These are phyloP conservation scores for Caenorhabditis sp. DNA, from an alignment of 2,888 invertebrate species.

Conservation along the genomic window DNA sequence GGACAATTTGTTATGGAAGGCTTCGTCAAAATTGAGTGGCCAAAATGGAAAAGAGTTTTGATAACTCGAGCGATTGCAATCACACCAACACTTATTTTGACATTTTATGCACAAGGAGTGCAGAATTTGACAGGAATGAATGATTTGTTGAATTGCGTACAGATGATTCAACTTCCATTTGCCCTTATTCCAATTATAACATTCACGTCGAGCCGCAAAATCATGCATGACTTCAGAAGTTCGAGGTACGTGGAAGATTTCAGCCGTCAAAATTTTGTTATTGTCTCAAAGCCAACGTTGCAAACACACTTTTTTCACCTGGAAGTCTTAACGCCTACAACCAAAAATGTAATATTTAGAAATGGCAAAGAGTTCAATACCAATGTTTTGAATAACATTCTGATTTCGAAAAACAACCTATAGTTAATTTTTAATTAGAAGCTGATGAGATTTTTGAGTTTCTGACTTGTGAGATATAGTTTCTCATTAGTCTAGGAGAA, in stretches of 20 bases:
- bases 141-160: constrained; percentile 79
- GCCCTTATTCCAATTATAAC: constrained; percentile 86
- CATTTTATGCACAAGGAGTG: constrained; percentile 71
- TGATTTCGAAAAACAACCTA: too few species aligned
- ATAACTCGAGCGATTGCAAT: constrained; percentile 86
- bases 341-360: too few species aligned
- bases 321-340: too few species aligned
- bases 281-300: too few species aligned
- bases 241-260: constrained; percentile 80
- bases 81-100: constrained; percentile 74
- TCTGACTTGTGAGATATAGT: too few species aligned
- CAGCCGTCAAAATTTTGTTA: too few species aligned
- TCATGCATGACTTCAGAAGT: constrained; percentile 87
- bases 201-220: constrained; percentile 81
- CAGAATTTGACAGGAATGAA: constrained; percentile 77
- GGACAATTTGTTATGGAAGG: constrained; percentile 75
- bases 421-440: too few species aligned
- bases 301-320: too few species aligned
- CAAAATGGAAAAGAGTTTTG: constrained; percentile 85
- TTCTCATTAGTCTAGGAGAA: too few species aligned
- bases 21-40: constrained; percentile 84
- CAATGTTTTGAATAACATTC: too few species aligned
- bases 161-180: constrained; percentile 81
- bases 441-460: too few species aligned
- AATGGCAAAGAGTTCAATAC: too few species aligned